Conservation (phyloP, 2,888 invertebrate genomes). For the Dastarcus helophoroides region DNA sequence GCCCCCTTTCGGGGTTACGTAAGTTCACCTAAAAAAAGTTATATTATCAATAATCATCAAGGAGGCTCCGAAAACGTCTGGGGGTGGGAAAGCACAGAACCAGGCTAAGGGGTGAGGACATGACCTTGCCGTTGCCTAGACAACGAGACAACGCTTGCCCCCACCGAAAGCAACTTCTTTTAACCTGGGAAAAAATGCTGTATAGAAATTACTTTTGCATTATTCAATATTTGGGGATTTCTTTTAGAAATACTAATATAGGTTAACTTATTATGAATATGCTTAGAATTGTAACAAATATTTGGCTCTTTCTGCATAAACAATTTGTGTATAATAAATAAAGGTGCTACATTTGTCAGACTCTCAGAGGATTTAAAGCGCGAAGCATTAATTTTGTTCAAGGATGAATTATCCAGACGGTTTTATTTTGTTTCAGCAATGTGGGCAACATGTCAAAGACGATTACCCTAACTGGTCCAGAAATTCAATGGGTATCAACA, state of each 20-base stretch:
- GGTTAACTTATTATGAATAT: no score
- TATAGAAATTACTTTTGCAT: conserved; percentile 1
- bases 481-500: conserved; percentile 40
- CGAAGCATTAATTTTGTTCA: no score
- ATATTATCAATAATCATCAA: conserved; percentile 27
- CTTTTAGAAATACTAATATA: no score
- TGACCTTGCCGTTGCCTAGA: conserved; percentile 36
- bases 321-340: no score
- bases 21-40: conserved; percentile 13
- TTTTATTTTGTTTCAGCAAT: conserved; percentile 40
- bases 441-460: conserved; percentile 42
- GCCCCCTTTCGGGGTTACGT: no score
- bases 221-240: no score
- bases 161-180: conserved; percentile 12
- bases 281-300: no score
- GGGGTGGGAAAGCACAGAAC: background rate
- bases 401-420: no score
- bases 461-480: conserved; percentile 43
- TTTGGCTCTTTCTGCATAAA: no score
- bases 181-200: conserved; percentile 17
- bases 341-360: no score
- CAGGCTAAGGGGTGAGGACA: conserved; percentile 22
- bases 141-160: conserved; percentile 36
- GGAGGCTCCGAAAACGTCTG: conserved; percentile 16
- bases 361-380: no score